Percentiles rank a stretch among this genome's conserved stretches.
phyloP scores from a whole-genome alignment of 2,888 invertebrate species.

The Biston betularia region DNA sequence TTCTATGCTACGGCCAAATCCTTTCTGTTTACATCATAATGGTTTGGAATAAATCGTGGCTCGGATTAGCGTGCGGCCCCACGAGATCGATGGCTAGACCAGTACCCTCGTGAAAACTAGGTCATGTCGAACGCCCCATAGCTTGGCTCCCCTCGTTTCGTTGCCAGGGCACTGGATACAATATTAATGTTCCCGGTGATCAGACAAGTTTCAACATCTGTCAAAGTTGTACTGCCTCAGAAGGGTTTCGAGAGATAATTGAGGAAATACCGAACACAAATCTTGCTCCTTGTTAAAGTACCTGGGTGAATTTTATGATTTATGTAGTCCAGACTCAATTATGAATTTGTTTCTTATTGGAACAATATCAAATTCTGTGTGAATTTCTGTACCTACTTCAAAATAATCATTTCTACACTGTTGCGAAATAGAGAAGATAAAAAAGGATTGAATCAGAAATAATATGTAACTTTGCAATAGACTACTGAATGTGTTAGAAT shows the following conservation, averaged over 20 bases:
- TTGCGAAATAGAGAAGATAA: no score
- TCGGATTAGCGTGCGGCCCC: constrained; percentile 49
- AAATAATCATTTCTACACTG: no score
- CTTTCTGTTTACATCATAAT: constrained; percentile 31
- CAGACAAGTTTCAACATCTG: constrained; percentile 31
- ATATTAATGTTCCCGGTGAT: constrained; percentile 40
- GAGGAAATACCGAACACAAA: constrained; percentile 9
- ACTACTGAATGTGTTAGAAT: no score
- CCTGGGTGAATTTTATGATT: constrained; percentile 8
- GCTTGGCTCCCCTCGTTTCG: constrained; percentile 42
- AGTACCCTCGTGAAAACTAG: constrained; percentile 75
- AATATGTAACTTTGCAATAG: no score
- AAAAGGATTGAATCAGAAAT: no score
- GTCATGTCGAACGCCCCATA: constrained; percentile 69
- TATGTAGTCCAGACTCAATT: neutral
- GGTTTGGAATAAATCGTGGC: constrained; percentile 33
- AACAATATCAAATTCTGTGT: neutral
- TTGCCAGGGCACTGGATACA: constrained; percentile 60
- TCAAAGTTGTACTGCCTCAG: constrained; percentile 18
- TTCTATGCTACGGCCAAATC: constrained; percentile 7
- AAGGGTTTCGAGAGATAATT: constrained; percentile 13
- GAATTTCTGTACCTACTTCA: no score
- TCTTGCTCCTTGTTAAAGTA: constrained; percentile 3
- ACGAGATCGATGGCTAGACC: constrained; percentile 75
- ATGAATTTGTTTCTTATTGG: neutral